Base-by-base conservation (phyloP, 1,140 invertebrate genomes). In the Drosophila pseudoananassae region DNA sequence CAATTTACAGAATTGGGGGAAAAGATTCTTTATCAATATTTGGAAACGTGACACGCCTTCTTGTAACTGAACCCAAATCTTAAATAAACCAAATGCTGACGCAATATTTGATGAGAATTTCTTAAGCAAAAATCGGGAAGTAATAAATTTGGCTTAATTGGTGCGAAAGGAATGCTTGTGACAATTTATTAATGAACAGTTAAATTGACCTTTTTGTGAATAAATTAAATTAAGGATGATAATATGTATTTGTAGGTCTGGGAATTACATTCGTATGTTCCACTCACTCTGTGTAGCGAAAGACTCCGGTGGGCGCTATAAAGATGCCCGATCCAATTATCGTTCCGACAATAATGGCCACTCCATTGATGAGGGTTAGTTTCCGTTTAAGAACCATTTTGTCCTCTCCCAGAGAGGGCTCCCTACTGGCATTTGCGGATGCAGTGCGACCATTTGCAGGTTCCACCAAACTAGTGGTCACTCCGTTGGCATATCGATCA, bases 281-380 rank as follows among this genome's bases (percentile, higher is more conserved):
- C 70, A 92, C 94, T 94, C 80, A 94, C 93, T 93, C 92, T 7
- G 94, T 95, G 66, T 94, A 93, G 9, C 83, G 49, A 78, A 94
- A 95, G 15, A 96, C 95, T 55, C 94, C 95, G 31, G 95, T 94
- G 4, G 96, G 96, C 20, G 96, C 95, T 73, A 97, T 95, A 90
- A 97, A 97, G 66, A 97, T 97, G 49, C 96, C 96, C 33, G 96
- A 96, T 10, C 96, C 96, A 64, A 97, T 96, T 78, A 97, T 97
- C 17, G 95, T 96, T 6, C 96, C 96, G 38, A 97, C 95, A 73
- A 97, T 97, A 51, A 97, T 94, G n/a, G 95, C 95, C n/a, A 97
- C 95, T 46, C 97, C 97, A 92, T 97, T 97, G 75, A 96, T 93
- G 8, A 98, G 92, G 4, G 96, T 97, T 71, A 98, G 96, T 92